phyloP scores from a whole-genome alignment of 2,797 vertebrate species.

The Natrix natrix region DNA sequence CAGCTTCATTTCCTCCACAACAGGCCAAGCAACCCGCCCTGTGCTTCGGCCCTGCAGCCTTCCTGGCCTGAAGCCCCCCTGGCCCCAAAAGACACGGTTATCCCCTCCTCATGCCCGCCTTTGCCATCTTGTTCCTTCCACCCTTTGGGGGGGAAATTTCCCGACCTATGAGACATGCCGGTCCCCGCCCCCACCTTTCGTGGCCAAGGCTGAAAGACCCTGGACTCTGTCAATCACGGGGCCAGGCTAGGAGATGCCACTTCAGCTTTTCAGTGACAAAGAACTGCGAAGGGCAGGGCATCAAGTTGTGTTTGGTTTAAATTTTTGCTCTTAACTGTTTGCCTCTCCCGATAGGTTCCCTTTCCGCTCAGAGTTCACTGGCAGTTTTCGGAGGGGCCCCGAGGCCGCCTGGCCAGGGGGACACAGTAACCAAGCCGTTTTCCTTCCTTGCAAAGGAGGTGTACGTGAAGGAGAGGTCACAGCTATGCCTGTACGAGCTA shows the following conservation, averaged over 20 bases:
- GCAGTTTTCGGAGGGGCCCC: not conserved
- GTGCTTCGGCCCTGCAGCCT: not conserved
- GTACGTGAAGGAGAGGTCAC: not conserved
- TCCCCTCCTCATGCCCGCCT: not conserved
- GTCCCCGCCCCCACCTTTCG: not conserved
- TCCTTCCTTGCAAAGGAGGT: not conserved
- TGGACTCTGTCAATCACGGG: not conserved
- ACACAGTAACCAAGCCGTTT: not conserved
- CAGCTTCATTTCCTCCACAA: not conserved
- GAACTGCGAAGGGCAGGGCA: not conserved
- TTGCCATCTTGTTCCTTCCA: not conserved
- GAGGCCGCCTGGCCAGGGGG: not conserved
- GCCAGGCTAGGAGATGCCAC: not conserved
- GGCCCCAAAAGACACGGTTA: not conserved
- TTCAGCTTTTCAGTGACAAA: not conserved
- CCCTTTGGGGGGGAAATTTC: not conserved
- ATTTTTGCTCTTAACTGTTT: not conserved
- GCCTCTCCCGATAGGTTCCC: not conserved
- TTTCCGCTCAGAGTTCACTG: not conserved
- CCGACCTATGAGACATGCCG: rapidly evolving
- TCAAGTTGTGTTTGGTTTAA: not conserved
- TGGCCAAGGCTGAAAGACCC: not conserved
- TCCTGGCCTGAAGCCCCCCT: not conserved
- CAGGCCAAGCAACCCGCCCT: not conserved
- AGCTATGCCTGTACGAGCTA: not conserved